Evolutionary conservation across 23 tunicate species (phyloP), one percentile per base, ranked within the genome.

Genomic region (Ascidia mentula): DNA sequence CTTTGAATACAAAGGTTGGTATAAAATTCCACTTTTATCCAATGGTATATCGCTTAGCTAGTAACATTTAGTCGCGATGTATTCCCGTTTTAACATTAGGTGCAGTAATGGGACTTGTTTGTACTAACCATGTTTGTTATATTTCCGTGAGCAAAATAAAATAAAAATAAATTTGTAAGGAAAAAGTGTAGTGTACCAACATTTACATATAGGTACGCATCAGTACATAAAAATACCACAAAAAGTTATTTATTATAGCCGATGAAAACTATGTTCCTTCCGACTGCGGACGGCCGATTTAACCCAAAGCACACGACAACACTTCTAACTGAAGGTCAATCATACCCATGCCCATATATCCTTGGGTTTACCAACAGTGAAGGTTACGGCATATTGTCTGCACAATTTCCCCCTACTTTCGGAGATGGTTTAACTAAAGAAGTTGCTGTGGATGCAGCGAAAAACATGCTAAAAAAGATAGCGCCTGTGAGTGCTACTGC

Each of bases 361-460:
- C 7, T 75, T 31, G 79, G 79, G 34, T 28, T 31, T 18, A 75
- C 36, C 65, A 75, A 35, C 53, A 75, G 38, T 18, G 79, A 75
- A 75, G 79, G 79, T 18, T 38, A 18, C 65, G 79, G 79, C 7
- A 28, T 39, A 31, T 32, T 75, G 45, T 75, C 53, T 32, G 5
- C 46, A 36, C 24, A 4, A 18, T 75, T 38, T 15, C 79, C 53
- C n/a, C 75, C 75, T 24, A 59, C 59, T 7, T 75, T 37, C 30
- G 20, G 1, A 26, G 79, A 75, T 15, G 79, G 79, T 1, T 75
- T 75, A 6, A 75, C 30, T 31, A 24, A 75, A 59, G 79, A 75
- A 4, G 13, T 38, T 53, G 65, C 12, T 3, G 28, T 20, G 4
- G 28, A 53, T 3, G 65, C 24, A 20, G 65, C 13, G 22, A 9